phyloP scores from a whole-genome alignment of 2,113 vertebrate genomes.

The Onychorhynchus coronatus region DNA sequence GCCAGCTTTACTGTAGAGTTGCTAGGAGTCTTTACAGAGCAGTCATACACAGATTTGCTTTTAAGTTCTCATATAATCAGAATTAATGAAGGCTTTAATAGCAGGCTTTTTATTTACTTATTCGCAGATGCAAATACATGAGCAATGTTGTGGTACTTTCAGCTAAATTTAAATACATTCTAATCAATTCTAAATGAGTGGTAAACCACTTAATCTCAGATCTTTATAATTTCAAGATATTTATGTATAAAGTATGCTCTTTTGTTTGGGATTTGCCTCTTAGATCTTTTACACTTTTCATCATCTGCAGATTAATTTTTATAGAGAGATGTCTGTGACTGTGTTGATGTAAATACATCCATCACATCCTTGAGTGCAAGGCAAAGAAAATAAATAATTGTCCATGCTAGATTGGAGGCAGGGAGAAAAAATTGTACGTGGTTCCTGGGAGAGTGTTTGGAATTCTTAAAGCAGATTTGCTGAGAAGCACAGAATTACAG shows the following conservation, averaged over 20 bases:
- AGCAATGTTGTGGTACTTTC: conserved; percentile 61
- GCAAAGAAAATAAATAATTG: conserved; percentile 50
- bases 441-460: not conserved
- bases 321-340: not conserved
- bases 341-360: conserved; percentile 46
- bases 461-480: conserved; percentile 10
- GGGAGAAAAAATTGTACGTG: not conserved
- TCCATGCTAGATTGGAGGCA: not conserved
- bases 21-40: conserved; percentile 63
- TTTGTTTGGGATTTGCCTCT: conserved; percentile 60
- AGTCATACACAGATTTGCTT: conserved; percentile 67
- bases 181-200: conserved; percentile 66
- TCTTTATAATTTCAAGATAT: conserved; percentile 66
- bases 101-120: conserved; percentile 71
- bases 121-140: conserved; percentile 61
- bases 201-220: conserved; percentile 65
- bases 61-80: conserved; percentile 67
- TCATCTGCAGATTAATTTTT: conserved; percentile 53
- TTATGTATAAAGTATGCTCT: conserved; percentile 57
- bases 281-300: conserved; percentile 52
- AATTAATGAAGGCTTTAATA: conserved; percentile 72
- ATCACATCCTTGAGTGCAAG: conserved; percentile 36
- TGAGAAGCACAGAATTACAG: not conserved
- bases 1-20: conserved; percentile 56
- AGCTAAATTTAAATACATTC: conserved; percentile 67